Base-by-base conservation (phyloP, 35 echinoderm and acorn worm genomes). In the Lytechinus variegatus region DNA sequence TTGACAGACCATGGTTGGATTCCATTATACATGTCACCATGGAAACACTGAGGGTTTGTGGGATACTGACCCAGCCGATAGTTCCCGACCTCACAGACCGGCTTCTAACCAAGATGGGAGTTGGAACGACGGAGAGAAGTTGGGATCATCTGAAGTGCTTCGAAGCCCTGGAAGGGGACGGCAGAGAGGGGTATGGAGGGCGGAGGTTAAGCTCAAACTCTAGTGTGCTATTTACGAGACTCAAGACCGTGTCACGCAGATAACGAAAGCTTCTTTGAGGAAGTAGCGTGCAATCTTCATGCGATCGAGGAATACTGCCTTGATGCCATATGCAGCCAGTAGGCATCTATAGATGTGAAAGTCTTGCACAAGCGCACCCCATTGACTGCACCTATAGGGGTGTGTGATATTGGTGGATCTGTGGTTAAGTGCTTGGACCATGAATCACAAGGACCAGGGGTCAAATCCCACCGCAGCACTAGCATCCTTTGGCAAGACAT, bases 41-140 rank as follows among this genome's bases (percentile, higher is more conserved):
- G 97, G 98, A 99, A 79, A 97, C 97, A 24, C 95, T 99, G 21
- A 91, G 97, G 94, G 87, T 99, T 57, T 99, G 95, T 96, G 97
- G 98, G 24, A 97, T 99, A 94, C 87, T 98, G 10, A 89, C 96
- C 9, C 98, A 99, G 92, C 98, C 98, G 13, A 94, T 99, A 52
- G 95, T 96, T 52, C 98, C 98, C 54, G 95, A 91, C 11, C 60
- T 98, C 53, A 95, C 97, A 27, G 95, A 96, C 12, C 97, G 94
- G 92, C 94, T 99, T 10, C 91, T 99, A n/a, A 87, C 44, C 12
- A 96, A 97, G 94, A 95, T 99, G n/a, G 98, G 98, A 11, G 94
- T 99, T n/a, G 94, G 53, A 21, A 29, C 53, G 29, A 89, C 6
- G 0, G 91, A 98, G 9, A 97, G 98, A 86, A 96, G 54, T 33